A percentile compares a stretch with the other conserved stretches of the same genome.
Evolutionary conservation across 2,113 vertebrate species (phyloP).

Genomic region (Hucho hucho): DNA sequence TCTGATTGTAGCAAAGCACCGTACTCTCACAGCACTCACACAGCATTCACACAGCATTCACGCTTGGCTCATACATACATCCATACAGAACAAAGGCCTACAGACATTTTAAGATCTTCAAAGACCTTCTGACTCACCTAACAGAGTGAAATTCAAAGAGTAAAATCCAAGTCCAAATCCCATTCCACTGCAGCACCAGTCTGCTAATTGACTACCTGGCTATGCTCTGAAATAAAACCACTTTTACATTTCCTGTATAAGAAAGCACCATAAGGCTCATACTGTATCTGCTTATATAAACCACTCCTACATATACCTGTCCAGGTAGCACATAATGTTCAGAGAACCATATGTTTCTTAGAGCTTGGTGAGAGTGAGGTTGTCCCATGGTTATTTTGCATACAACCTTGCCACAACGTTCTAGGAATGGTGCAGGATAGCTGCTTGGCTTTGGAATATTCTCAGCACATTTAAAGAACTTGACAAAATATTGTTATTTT

Average conservation of each 20-base stretch:
- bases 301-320: neutral
- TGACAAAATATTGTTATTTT: too few relatives aligned
- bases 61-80: slow-evolving; percentile 1
- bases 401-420: too few relatives aligned
- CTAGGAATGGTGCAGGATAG: too few relatives aligned
- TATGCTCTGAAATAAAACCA: neutral
- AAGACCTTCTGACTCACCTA: neutral
- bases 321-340: too few relatives aligned
- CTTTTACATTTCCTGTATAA: neutral
- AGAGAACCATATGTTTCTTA: too few relatives aligned
- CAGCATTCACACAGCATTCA: slow-evolving; percentile 12
- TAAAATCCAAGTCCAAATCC: neutral
- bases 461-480: too few relatives aligned
- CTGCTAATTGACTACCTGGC: neutral
- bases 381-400: too few relatives aligned
- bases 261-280: neutral
- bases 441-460: too few relatives aligned
- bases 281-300: neutral
- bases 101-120: neutral
- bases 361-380: too few relatives aligned
- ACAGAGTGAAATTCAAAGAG: neutral
- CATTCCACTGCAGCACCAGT: neutral
- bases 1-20: too few relatives aligned
- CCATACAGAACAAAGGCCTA: neutral
- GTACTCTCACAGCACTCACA: too few relatives aligned